Base-by-base conservation (phyloP, 2,888 invertebrate species). In the Ametastegia equiseti region DNA sequence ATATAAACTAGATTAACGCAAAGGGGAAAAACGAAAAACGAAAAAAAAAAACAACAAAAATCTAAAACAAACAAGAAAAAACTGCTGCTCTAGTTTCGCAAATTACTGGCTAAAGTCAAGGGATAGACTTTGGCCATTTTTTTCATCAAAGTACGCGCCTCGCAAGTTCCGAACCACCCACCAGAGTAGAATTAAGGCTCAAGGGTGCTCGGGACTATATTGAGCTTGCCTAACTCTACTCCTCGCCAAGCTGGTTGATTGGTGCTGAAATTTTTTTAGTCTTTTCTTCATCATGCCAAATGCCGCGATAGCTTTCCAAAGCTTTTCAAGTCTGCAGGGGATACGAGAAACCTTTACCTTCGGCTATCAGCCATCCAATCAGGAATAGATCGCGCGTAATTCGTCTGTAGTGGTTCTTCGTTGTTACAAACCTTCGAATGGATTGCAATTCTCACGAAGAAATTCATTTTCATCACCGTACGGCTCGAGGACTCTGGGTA, bases 131-230 rank as follows among this genome's bases (percentile, higher is more conserved):
- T 75, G 13, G 42, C 30, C 1, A 45, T 50, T 54, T 75, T 47
- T 75, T 75, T 54, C 54, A 75, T 75, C 75, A 75, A 54, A 54
- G n/a, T n/a, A n/a, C n/a, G n/a, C 75, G 50, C 36, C 54, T 54
- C 36, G 33, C 36, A 75, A 50, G 54, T 75, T 75, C 36, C 36
- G 36, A 75, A 54, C 50, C 19, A 75, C 50, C 75, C 30, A 45
- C 75, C 75, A 54, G 50, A 75, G 75, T 54, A 36, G 75, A 75
- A 75, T 75, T 75, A 75, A 54, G 75, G 54, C 36, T 54, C 27
- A 54, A 54, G 50, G 54, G 50, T 75, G 19, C 75, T 50, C 75
- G 75, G 36, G 75, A 75, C 54, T 54, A 75, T 71, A 71, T 54
- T 6, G 54, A 75, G 75, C 54, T 54, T 9, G n/a, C n/a, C n/a